Evolutionary conservation across 2,888 invertebrate genomes (phyloP), one percentile per base, ranked within the genome.

Genomic region (Zygaena filipendulae): DNA sequence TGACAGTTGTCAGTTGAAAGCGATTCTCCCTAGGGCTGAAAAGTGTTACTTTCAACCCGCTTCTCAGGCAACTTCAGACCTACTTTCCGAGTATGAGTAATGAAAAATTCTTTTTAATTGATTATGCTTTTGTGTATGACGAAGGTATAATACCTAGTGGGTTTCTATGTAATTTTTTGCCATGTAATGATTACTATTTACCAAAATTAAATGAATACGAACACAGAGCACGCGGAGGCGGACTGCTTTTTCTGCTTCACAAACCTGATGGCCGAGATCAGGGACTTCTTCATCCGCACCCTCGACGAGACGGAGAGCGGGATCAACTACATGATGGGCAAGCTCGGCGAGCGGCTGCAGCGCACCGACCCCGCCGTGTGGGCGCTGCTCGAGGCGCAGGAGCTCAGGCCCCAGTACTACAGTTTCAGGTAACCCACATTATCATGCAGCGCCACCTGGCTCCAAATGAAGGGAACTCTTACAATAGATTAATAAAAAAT

Each of bases 191-290:
- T n/a, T n/a, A n/a, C n/a, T n/a, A n/a, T n/a, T n/a, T n/a, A n/a
- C n/a, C n/a, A n/a, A n/a, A n/a, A n/a, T n/a, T n/a, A n/a, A n/a
- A n/a, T n/a, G n/a, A n/a, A n/a, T n/a, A n/a, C n/a, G n/a, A n/a
- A n/a, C 66, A 18, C 68, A 92, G 96, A 90, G 54, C 82, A 91
- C 62, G 98, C 98, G 0, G 99, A 99, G 63, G 93, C 97, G 0
- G 99, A 99, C 60, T 91, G 95, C 36, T 99, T 99, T 69, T 98
- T 96, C 72, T 96, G 97, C 57, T 99, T 99, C 62, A 99, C 97
- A 3, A 95, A 95, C 60, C 74, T 99, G 27, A 99, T 99, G 99
- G 88, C 91, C 1, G 98, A 98, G 75, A 97, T 98, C 37, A 83
- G 98, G 13, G 98, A 99, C 62, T 94, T 94, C 58, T 99, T 98